These are phyloP conservation scores for Ctenicera cuprea DNA, from an alignment of 2,888 invertebrate genomes.

Conservation along the genomic window DNA sequence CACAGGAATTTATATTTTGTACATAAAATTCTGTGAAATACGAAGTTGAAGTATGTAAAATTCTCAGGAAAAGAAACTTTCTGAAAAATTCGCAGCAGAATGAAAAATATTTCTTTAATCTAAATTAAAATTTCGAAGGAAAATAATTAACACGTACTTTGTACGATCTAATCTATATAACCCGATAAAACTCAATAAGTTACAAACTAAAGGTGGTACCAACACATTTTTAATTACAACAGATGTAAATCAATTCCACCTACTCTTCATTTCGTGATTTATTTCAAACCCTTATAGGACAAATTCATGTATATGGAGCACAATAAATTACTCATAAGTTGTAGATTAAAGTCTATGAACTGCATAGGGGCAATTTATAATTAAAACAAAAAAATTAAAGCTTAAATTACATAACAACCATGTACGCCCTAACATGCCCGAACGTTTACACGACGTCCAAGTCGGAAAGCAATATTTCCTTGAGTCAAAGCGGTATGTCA, in stretches of 20 bases:
- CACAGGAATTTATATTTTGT: too few relatives aligned
- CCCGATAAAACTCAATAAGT: too few relatives aligned
- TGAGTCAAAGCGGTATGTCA: slow-evolving; percentile 13
- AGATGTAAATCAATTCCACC: not conserved
- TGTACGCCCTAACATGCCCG: slow-evolving; percentile 6
- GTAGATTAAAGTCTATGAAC: slow-evolving; percentile 1
- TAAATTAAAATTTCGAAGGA: too few relatives aligned
- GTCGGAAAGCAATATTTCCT: slow-evolving; percentile 14
- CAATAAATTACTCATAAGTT: slow-evolving; percentile 5
- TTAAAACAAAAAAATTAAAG: slow-evolving; percentile 5
- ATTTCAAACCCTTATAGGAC: not conserved
- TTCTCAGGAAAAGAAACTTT: too few relatives aligned
- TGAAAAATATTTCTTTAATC: too few relatives aligned
- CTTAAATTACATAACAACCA: slow-evolving; percentile 11
- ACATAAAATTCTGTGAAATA: too few relatives aligned
- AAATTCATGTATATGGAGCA: slow-evolving; percentile 8
- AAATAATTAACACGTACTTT: too few relatives aligned
- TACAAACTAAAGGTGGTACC: not conserved
- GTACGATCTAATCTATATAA: too few relatives aligned
- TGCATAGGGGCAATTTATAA: slow-evolving; percentile 10
- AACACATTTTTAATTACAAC: not conserved
- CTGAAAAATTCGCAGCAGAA: too few relatives aligned
- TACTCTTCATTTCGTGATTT: not conserved
- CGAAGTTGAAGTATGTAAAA: too few relatives aligned
- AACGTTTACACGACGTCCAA: slow-evolving; percentile 8